Conservation (phyloP, 2,888 invertebrate genomes). For the Tinea trinotella region DNA sequence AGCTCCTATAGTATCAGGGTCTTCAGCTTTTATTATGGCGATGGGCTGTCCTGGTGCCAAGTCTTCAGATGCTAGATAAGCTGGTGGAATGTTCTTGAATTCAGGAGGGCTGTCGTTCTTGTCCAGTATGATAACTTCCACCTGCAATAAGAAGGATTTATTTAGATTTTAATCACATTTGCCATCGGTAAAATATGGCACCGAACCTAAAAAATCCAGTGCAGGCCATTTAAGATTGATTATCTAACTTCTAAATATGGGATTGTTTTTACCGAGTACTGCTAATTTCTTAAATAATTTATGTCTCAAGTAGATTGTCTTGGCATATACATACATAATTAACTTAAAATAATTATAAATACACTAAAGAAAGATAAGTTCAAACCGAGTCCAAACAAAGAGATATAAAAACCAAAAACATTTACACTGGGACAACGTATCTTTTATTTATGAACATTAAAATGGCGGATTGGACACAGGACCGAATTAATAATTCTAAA, state of each 20-base stretch:
- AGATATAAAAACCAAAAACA: slow-evolving; percentile 35
- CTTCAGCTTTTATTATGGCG: slow-evolving; percentile 83
- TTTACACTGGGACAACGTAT: slow-evolving; percentile 38
- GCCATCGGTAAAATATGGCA: no score
- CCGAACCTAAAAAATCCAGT: no score
- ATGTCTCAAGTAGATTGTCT: no score
- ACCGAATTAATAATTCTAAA: slow-evolving; percentile 68
- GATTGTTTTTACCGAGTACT: no score
- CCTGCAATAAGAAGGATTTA: slow-evolving; percentile 74
- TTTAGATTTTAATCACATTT: no score
- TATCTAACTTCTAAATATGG: no score
- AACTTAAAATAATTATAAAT: not conserved
- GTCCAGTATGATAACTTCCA: slow-evolving; percentile 87
- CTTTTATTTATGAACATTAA: slow-evolving; percentile 63
- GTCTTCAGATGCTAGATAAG: slow-evolving; percentile 87
- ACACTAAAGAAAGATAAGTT: not conserved
- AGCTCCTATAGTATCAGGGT: slow-evolving; percentile 87
- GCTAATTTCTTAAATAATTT: no score
- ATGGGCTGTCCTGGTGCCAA: slow-evolving; percentile 85
- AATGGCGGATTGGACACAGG: slow-evolving; percentile 57
- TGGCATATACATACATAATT: not conserved
- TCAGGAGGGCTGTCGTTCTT: slow-evolving; percentile 96
- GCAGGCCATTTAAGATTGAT: no score
- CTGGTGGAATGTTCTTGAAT: slow-evolving; percentile 81
- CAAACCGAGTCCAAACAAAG: not conserved